Evolutionary conservation across 2,888 invertebrate genomes (phyloP), one percentile per base, ranked within the genome.

Genomic region (Antitype chi): DNA sequence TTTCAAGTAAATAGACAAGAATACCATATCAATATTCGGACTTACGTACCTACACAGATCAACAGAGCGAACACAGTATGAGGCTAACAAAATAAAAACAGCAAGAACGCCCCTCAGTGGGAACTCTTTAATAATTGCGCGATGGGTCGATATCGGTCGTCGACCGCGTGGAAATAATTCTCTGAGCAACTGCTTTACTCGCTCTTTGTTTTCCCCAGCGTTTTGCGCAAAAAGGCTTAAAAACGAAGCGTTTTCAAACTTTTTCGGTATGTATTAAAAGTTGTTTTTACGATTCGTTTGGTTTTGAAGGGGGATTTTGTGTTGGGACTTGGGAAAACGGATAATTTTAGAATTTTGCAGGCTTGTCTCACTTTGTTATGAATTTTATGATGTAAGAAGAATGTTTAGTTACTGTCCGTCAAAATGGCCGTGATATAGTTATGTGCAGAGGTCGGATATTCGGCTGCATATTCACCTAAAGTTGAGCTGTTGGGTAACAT

Each of bases 101-200:
- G 52, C 52, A 60, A 70, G 68, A 78, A 57, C 73, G 52, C 63
- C 68, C 67, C 80, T 80, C 83, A 62, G 76, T 64, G 74, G 66
- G 74, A 84, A 85, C 86, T 89, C 87, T 90, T 91, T 89, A 91
- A 91, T 91, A 91, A 91, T 92, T 90, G 89, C 88, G 88, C 87
- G 84, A 84, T 79, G 84, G 89, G 86, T 92, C 92, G 89, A 92
- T 92, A 85, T 38, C 71, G 80, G 84, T 82, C 81, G 86, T 70
- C 88, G 88, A 88, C 87, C 89, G 85, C 78, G 80, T 85, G 86
- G 86, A 86, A 88, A 89, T 86, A 85, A 87, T 89, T 88, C 84
- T 82, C 86, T 73, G 80, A 78, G 79, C 81, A 78, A 82, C 77
- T 80, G 82, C 81, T 74, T n/a, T 63, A 75, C 74, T 57, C 38